Conservation (phyloP, 1,140 invertebrate genomes). For the Drosophila arawakana region DNA sequence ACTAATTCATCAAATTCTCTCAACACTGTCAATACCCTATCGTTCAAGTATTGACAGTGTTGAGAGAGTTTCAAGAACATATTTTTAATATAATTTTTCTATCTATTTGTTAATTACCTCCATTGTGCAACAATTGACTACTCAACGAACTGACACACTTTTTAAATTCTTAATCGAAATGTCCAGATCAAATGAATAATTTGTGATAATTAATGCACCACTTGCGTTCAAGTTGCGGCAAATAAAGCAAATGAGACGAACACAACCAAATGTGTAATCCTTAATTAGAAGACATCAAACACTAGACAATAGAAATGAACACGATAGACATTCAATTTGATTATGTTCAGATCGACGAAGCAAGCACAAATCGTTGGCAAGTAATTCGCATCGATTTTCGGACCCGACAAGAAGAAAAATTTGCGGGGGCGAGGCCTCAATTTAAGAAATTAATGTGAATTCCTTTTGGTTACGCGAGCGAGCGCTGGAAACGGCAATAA, state of each 20-base stretch:
- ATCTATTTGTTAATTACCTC: background rate
- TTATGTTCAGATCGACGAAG: constrained; percentile 28
- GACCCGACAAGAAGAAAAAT: constrained; percentile 4
- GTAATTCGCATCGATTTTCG: constrained; percentile 36
- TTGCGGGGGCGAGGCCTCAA: constrained; percentile 50
- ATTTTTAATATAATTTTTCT: too few relatives aligned
- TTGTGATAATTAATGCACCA: background rate
- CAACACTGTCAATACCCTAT: too few relatives aligned
- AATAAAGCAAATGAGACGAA: background rate
- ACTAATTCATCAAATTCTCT: too few relatives aligned
- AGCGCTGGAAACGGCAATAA: constrained; percentile 53
- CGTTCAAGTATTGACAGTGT: too few relatives aligned
- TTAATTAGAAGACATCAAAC: constrained; percentile 1
- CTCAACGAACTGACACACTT: background rate
- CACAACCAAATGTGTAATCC: background rate
- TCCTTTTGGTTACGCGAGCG: constrained; percentile 43
- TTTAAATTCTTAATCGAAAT: background rate
- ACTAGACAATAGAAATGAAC: background rate
- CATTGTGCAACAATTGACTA: background rate
- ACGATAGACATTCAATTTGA: constrained; percentile 24
- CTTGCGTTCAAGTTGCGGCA: background rate
- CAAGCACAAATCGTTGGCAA: constrained; percentile 24
- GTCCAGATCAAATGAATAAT: background rate
- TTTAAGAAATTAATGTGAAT: constrained; percentile 78
- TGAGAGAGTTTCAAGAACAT: too few relatives aligned